phyloP scores from a whole-genome alignment of 2,888 invertebrate genomes.

The Punctoribates punctum region DNA sequence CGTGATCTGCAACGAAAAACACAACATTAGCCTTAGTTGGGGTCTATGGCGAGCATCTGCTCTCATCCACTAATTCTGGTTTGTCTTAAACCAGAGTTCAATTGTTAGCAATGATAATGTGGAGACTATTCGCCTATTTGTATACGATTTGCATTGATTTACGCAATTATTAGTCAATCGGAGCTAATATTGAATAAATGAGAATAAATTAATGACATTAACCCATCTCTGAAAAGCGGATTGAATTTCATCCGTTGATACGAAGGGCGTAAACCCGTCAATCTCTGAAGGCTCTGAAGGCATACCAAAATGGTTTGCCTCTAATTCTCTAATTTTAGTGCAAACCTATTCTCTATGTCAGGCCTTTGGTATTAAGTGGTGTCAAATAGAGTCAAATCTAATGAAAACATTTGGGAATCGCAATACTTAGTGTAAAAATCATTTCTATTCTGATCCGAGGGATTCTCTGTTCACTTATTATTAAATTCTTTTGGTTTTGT shows the following conservation, averaged over 20 bases:
- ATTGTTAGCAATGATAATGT: neutral
- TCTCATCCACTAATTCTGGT: neutral
- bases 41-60: neutral
- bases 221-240: neutral
- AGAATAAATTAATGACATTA: neutral
- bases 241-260: conserved; percentile 27
- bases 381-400: neutral
- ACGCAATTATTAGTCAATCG: neutral
- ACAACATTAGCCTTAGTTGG: neutral
- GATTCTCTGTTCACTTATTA: neutral
- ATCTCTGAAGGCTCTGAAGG: conserved; percentile 5
- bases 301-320: neutral
- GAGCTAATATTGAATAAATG: neutral
- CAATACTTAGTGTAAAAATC: neutral
- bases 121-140: neutral
- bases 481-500: conserved; percentile 19
- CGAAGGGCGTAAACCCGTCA: conserved; percentile 28
- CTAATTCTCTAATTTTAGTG: neutral
- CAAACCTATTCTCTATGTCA: no score
- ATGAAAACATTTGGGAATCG: neutral
- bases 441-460: neutral
- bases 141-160: neutral
- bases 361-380: neutral
- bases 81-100: neutral
- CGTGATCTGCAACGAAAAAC: conserved; percentile 16